Conservation (phyloP, 2,888 invertebrate species). For the Sminthurides aquaticus region DNA sequence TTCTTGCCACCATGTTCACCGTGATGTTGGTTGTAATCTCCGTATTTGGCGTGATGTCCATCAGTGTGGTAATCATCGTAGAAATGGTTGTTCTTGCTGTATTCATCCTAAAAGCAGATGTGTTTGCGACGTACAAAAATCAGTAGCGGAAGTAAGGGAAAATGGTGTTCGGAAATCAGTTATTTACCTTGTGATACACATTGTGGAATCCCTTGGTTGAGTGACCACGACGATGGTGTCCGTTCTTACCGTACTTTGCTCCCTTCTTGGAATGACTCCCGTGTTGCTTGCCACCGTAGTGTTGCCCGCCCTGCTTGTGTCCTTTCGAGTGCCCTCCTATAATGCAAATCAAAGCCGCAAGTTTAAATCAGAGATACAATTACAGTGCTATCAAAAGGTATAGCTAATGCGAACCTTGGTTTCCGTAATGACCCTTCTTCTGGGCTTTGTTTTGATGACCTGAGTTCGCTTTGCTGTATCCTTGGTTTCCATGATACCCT, state of each 20-base stretch:
- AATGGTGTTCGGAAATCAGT: not conserved
- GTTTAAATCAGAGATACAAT: not conserved
- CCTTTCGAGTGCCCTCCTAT: slow-evolving; percentile 36
- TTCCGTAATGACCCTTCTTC: slow-evolving; percentile 39
- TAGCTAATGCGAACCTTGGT: no score
- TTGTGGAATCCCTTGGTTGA: slow-evolving; percentile 41
- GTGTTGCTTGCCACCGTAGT: slow-evolving; percentile 34
- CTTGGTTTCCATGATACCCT: slow-evolving; percentile 24
- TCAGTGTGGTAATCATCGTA: slow-evolving; percentile 41
- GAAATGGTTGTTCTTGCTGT: slow-evolving; percentile 39
- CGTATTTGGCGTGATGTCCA: slow-evolving; percentile 31
- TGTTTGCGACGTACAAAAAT: not conserved
- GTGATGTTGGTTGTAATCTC: slow-evolving; percentile 38
- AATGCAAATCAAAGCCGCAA: no score
- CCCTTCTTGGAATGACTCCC: slow-evolving; percentile 33
- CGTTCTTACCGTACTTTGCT: slow-evolving; percentile 37
- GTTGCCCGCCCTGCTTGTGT: slow-evolving; percentile 37
- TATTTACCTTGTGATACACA: slow-evolving; percentile 39
- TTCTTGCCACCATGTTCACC: slow-evolving; percentile 34
- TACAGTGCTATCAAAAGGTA: not conserved
- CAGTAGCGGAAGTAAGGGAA: no score
- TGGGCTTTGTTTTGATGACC: slow-evolving; percentile 38
- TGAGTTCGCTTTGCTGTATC: slow-evolving; percentile 32
- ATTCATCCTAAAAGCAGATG: slow-evolving; percentile 41
- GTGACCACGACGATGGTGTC: slow-evolving; percentile 37